These are phyloP conservation scores for Gryllus bimaculatus DNA, from an alignment of 1,140 invertebrate genomes.

Conservation along the genomic window DNA sequence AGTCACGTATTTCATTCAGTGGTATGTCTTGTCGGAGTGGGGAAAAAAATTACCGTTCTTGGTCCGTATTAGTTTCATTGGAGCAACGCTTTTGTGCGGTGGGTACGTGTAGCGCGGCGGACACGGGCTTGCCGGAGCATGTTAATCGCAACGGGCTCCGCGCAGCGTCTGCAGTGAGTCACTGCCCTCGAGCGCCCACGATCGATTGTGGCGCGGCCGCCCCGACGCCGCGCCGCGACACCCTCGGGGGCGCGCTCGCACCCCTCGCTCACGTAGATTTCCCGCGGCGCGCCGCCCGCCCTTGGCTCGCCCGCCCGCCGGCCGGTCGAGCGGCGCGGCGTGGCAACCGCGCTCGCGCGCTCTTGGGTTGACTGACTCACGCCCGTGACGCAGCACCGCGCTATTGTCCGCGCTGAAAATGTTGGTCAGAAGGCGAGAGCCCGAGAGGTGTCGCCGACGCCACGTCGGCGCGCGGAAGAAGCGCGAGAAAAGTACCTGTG, in stretches of 20 bases:
- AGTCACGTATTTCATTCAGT: too few species aligned
- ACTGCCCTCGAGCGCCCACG: not conserved
- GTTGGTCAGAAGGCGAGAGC: not conserved
- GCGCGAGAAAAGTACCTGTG: not conserved
- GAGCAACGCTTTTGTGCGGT: too few species aligned
- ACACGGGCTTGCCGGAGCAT: too few species aligned
- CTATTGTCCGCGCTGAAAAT: not conserved
- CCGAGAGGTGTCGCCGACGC: not conserved
- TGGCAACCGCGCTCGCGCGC: slow-evolving; percentile 6
- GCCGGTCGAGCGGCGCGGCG: not conserved
- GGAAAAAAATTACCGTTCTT: too few species aligned
- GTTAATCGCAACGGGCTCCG: too few species aligned
- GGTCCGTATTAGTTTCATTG: too few species aligned
- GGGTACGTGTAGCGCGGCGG: too few species aligned
- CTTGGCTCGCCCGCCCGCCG: not conserved
- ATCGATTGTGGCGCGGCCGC: not conserved
- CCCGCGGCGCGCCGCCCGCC: not conserved
- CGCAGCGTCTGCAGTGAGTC: not conserved
- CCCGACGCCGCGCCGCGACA: not conserved
- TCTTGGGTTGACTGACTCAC: slow-evolving; percentile 11
- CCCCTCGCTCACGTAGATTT: not conserved
- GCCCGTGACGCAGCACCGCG: slow-evolving; percentile 7
- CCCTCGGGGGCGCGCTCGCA: not conserved
- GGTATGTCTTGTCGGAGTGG: too few species aligned
- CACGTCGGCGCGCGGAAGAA: not conserved